Evolutionary conservation across 64 coral and sea anemone species (phyloP).

Genomic region (Exaiptasia diaphana): DNA sequence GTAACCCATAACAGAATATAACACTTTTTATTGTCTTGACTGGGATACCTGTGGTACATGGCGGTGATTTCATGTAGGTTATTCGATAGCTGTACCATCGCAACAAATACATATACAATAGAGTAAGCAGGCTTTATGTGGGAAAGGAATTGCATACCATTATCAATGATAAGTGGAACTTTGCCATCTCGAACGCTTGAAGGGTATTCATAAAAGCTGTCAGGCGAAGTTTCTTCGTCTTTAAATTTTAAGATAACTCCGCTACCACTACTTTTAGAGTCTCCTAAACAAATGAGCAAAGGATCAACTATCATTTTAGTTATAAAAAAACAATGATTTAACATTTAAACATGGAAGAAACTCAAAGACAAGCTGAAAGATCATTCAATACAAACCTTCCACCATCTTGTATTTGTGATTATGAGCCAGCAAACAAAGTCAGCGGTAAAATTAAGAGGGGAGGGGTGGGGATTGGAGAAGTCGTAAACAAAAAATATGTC

Average conservation of each 20-base stretch:
- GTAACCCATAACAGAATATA: too few species aligned
- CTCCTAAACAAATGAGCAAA: neutral
- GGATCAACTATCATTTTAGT: neutral
- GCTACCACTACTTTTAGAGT: constrained; percentile 24
- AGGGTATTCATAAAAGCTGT: constrained; percentile 72
- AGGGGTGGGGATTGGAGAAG: neutral
- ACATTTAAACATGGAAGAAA: neutral
- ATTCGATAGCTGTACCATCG: too few species aligned
- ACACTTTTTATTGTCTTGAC: too few species aligned
- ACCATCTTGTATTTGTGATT: constrained; percentile 67
- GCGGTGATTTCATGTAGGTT: too few species aligned
- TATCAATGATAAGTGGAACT: constrained; percentile 90
- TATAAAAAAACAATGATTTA: neutral
- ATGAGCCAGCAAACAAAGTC: too few species aligned
- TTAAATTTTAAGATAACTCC: constrained; percentile 86
- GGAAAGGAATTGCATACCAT: too few species aligned
- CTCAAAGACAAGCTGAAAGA: neutral
- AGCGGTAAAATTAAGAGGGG: neutral
- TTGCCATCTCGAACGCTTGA: constrained; percentile 55
- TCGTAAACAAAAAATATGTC: too few species aligned
- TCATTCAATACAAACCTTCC: neutral
- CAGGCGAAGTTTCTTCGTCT: constrained; percentile 67
- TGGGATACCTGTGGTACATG: too few species aligned
- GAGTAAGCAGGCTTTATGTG: too few species aligned
- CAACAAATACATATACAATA: too few species aligned